Evolutionary conservation across 2,888 invertebrate species (phyloP), one percentile per base, ranked within the genome.

Genomic region (Lagria hirta): DNA sequence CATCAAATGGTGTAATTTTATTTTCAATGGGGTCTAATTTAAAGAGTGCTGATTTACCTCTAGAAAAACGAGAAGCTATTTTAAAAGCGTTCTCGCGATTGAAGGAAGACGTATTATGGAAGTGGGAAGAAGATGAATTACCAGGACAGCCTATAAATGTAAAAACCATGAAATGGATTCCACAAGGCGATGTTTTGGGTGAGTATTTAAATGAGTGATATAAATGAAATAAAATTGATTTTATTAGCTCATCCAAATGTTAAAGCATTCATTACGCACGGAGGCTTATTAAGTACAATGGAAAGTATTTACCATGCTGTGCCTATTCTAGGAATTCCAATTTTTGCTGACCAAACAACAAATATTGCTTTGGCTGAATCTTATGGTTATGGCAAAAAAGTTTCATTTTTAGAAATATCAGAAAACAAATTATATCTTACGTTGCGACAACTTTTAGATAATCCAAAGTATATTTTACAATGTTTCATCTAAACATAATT

Each of bases 1-100:
- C 79, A 1, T 69, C 65, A 28, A 49, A 78, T 24, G 81, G 80
- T 1, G 77, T 75, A 0, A 68, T 81, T 1, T 77, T 77, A 44
- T 74, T 80, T 49, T 79, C 76, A 49, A 75, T 83, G 57, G 82
- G 82, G 2, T 78, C 81, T 1, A 76, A 78, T 48, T 69, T 80
- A 0, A 71, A 74, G 35, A 77, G 77, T 46, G 69, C 73, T 8
- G 73, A 80, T 49, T 13, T 37, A 12, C 13, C 10, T 3, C 3
- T 60, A 0, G 73, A 76, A 2, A 77, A 74, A 45, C 67, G 73
- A 13, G 62, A 72, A 10, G 75, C 70, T 1, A 74, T 85, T 15
- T 64, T 78, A 6, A 77, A 77, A 37, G 76, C 75, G 1, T 78
- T 85, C 34, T 68, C 74, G 1, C 73, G 72, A 46, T 55, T 83